Evolutionary conservation across 2,797 vertebrate species (phyloP).

Genomic region (Eremophila alpestris): DNA sequence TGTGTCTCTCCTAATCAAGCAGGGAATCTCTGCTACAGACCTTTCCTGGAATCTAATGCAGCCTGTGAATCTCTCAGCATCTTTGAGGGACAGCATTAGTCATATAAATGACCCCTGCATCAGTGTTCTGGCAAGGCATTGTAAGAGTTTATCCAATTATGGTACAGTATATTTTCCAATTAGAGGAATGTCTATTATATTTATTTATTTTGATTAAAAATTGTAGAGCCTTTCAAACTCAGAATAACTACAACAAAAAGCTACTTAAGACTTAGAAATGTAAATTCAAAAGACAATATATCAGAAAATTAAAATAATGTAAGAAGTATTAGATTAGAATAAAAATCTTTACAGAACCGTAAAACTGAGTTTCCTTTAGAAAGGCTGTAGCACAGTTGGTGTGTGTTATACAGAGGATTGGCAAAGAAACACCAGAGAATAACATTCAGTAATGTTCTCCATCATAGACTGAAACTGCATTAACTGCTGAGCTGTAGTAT

Average conservation of each 20-base stretch:
- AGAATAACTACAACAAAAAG: background rate
- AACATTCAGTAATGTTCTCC: background rate
- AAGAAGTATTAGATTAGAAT: background rate
- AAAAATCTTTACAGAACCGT: background rate
- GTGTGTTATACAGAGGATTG: background rate
- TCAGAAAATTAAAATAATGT: background rate
- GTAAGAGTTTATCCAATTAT: conserved; percentile 12
- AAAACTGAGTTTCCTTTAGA: background rate
- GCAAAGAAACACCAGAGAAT: background rate
- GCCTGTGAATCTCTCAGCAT: background rate
- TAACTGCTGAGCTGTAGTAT: background rate
- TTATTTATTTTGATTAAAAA: background rate
- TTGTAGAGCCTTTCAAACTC: background rate
- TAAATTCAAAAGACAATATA: background rate
- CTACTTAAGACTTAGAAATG: background rate
- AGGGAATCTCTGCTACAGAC: background rate
- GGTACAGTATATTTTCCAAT: background rate
- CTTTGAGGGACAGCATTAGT: background rate
- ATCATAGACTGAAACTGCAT: background rate
- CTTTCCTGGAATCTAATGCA: background rate
- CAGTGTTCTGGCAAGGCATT: background rate
- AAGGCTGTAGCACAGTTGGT: background rate
- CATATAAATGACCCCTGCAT: background rate
- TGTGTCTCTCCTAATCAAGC: background rate
- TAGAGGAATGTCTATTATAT: background rate